These are phyloP conservation scores for Pheosia gnoma DNA, from an alignment of 2,888 invertebrate species.

Conservation along the genomic window DNA sequence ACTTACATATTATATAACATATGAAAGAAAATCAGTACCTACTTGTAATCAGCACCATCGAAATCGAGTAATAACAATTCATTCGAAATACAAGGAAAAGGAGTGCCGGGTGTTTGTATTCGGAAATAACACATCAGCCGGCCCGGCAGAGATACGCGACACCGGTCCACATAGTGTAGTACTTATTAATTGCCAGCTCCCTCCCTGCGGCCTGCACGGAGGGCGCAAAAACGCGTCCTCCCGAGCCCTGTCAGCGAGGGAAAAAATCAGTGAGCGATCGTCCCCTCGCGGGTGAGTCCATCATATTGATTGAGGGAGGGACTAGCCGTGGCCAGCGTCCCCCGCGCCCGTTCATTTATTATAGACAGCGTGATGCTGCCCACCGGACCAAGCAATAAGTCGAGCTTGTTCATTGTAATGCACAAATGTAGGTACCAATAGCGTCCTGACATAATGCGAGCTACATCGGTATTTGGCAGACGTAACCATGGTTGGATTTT, in stretches of 20 bases:
- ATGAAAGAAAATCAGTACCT: background rate
- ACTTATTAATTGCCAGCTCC: conserved; percentile 82
- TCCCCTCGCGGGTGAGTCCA: conserved; percentile 84
- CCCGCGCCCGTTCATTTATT: conserved; percentile 84
- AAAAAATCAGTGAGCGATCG: conserved; percentile 85
- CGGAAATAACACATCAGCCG: conserved; percentile 32
- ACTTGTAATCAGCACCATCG: background rate
- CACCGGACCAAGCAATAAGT: conserved; percentile 44
- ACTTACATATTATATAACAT: too few species aligned
- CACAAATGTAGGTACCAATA: background rate
- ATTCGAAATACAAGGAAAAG: conserved; percentile 65
- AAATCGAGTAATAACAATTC: conserved; percentile 47
- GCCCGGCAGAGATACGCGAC: conserved; percentile 29
- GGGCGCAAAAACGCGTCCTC: conserved; percentile 82
- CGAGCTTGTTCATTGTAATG: conserved; percentile 48
- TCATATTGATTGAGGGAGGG: conserved; percentile 85
- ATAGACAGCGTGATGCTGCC: conserved; percentile 81
- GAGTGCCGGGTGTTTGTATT: conserved; percentile 53
- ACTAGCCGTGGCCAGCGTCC: conserved; percentile 83
- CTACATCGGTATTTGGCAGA: too few species aligned
- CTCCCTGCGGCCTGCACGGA: conserved; percentile 69
- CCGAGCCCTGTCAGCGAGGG: conserved; percentile 82
- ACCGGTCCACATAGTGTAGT: conserved; percentile 53
- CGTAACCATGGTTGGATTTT: too few species aligned
- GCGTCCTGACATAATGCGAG: too few species aligned